phyloP scores from a whole-genome alignment of 2,888 invertebrate genomes.

The Dyspetes luteomarginatus region DNA sequence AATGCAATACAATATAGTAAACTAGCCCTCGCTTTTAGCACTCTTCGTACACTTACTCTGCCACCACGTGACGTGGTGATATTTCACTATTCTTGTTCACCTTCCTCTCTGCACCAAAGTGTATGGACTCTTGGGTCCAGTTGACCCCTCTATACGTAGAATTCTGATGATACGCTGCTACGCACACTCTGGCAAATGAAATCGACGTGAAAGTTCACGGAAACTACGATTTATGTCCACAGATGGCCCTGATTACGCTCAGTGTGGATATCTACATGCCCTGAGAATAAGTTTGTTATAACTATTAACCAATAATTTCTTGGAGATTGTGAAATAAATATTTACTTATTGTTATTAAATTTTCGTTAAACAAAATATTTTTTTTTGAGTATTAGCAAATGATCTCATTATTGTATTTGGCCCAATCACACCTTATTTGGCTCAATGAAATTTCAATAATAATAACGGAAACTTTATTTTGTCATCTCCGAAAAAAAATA shows the following conservation, averaged over 20 bases:
- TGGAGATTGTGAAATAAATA: too few relatives aligned
- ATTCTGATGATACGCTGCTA: background rate
- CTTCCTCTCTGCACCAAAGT: constrained; percentile 41
- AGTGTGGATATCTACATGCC: too few relatives aligned
- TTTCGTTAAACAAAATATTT: too few relatives aligned
- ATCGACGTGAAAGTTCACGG: constrained; percentile 12
- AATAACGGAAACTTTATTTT: too few relatives aligned
- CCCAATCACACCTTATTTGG: too few relatives aligned
- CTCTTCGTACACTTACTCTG: constrained; percentile 40
- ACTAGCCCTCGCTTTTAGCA: constrained; percentile 44
- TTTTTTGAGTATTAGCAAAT: too few relatives aligned
- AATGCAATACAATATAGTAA: background rate
- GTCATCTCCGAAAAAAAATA: too few relatives aligned
- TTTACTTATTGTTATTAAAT: too few relatives aligned
- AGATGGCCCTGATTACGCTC: background rate
- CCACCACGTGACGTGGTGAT: constrained; percentile 55
- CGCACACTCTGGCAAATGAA: constrained; percentile 11
- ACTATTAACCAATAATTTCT: too few relatives aligned
- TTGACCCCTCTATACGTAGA: background rate
- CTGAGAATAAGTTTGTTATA: too few relatives aligned
- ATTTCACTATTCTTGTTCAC: constrained; percentile 58
- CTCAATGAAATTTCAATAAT: too few relatives aligned
- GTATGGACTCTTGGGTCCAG: constrained; percentile 42
- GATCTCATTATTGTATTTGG: too few relatives aligned
- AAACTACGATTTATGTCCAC: background rate